Conservation (phyloP, 1,140 invertebrate species). For the Drosophila micromelanica region DNA sequence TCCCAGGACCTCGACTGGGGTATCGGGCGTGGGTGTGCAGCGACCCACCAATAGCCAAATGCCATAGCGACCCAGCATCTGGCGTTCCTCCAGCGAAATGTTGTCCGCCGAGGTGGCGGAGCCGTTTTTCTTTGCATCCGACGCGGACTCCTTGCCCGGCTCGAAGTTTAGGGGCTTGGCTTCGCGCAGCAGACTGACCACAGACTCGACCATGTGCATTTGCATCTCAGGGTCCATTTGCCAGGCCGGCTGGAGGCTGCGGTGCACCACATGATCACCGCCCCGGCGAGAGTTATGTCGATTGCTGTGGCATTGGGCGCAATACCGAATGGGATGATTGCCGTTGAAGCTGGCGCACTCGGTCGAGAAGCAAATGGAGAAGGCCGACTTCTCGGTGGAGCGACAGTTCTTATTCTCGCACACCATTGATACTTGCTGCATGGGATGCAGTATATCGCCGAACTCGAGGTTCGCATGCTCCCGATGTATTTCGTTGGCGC, state of each 20-base stretch:
- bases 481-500: constrained; percentile 95
- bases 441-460: constrained; percentile 96
- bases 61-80: constrained; percentile 96
- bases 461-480: constrained; percentile 93
- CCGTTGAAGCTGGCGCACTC: constrained; percentile 98
- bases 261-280: constrained; percentile 95
- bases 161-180: constrained; percentile 90
- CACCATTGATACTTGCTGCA: constrained; percentile 96
- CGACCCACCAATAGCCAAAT: constrained; percentile 98
- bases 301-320: constrained; percentile 94
- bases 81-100: constrained; percentile 91
- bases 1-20: constrained; percentile 95
- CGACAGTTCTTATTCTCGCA: constrained; percentile 99
- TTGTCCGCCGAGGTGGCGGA: constrained; percentile 85
- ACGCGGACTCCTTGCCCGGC: constrained; percentile 83
- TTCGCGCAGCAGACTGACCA: constrained; percentile 94
- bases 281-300: constrained; percentile 94
- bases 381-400: constrained; percentile 95
- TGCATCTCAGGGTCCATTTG: constrained; percentile 95
- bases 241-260: constrained; percentile 93
- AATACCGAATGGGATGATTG: constrained; percentile 97
- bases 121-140: constrained; percentile 76
- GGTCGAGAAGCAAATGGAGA: constrained; percentile 97
- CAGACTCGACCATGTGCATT: constrained; percentile 97
- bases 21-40: constrained; percentile 93